Conservation (phyloP, 2,113 vertebrate species). For the Struthio camelus region DNA sequence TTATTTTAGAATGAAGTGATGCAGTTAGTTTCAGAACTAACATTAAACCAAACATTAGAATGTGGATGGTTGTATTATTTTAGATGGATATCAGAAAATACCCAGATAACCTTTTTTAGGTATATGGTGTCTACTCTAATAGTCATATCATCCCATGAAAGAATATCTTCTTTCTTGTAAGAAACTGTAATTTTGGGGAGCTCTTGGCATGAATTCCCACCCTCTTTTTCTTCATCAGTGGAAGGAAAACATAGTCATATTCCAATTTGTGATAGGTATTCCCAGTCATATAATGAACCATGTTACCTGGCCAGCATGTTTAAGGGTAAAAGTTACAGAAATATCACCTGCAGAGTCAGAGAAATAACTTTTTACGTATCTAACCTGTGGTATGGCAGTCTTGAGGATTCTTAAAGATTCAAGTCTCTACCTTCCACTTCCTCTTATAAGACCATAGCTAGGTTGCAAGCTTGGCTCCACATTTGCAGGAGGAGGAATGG, state of each 20-base stretch:
- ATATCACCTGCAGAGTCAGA: background rate
- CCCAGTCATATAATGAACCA: background rate
- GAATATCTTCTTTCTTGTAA: background rate
- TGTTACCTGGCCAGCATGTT: background rate
- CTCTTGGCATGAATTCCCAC: background rate
- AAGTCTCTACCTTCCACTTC: background rate
- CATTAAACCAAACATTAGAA: accelerated
- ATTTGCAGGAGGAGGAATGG: background rate
- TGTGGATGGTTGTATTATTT: background rate
- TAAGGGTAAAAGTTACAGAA: background rate
- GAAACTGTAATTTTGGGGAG: background rate
- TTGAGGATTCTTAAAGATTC: background rate
- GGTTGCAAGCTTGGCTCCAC: background rate
- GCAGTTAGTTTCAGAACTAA: background rate
- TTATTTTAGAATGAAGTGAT: background rate
- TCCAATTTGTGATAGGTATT: background rate
- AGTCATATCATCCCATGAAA: background rate
- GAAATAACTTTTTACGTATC: background rate
- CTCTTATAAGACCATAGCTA: background rate
- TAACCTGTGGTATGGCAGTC: background rate
- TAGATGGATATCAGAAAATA: background rate
- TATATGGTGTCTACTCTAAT: too few species aligned
- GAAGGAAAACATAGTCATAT: background rate
- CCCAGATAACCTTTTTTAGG: too few species aligned
- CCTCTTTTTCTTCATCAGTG: background rate